Base-by-base conservation (phyloP, 2,888 invertebrate species). In the Carterocephalus palaemon region DNA sequence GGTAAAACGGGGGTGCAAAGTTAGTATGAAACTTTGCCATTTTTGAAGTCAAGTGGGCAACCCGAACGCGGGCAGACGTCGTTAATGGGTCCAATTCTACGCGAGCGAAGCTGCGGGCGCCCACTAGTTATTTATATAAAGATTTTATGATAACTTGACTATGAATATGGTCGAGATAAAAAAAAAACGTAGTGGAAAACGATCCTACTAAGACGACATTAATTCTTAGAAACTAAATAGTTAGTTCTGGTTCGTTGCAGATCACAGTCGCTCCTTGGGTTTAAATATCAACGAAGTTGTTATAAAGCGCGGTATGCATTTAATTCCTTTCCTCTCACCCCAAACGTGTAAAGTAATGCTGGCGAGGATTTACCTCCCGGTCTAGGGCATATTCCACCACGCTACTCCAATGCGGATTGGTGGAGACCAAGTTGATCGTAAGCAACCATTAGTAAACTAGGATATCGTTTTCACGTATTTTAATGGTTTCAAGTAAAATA, bases 221-320 rank as follows among this genome's bases (percentile, higher is more conserved):
- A 61, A 61, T 67, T 59, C 53, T 57, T 50, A 47, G 54, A 56
- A 66, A 67, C 63, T 68, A 66, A 67, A 62, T 68, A 64, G 67
- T 65, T 67, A 67, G 64, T 60, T 55, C 57, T 61, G 61, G 50
- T 59, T 59, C 58, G 56, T 55, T 54, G 61, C 59, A 56, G 57
- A 39, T 52, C 49, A 52, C 52, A 51, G 55, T 55, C 52, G 53
- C 53, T 60, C 53, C 52, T 55, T 56, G 46, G 54, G 57, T 56
- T 62, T 59, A 58, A 64, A 60, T 60, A 60, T 57, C 56, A 60
- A 66, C 62, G 60, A 67, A 62, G 33, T 34, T 34, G 28, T 42
- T n/a, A 28, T 43, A 22, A 36, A 43, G 16, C 19, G 16, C 19
- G 23, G 26, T 20, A 43, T 29, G 36, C 36, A 31, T 43, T 43